Evolutionary conservation across 2,797 vertebrate species (phyloP).

Genomic region (Discoglossus pictus): DNA sequence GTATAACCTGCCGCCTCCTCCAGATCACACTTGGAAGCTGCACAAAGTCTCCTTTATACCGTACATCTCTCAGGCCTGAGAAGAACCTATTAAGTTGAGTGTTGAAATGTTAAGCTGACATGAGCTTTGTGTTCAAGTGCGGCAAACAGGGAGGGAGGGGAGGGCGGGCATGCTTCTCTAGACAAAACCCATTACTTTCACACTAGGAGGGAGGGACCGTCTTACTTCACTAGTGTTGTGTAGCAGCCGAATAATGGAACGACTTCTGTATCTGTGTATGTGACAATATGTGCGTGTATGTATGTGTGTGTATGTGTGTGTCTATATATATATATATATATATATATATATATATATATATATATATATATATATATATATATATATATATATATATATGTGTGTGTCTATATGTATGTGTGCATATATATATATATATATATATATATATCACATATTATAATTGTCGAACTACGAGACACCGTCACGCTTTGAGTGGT

Average conservation of each 20-base stretch:
- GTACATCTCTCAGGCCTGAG: constrained; percentile 63
- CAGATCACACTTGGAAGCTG: constrained; percentile 56
- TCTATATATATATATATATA: too few species aligned
- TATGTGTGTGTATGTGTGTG: background rate
- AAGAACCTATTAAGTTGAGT: constrained; percentile 64
- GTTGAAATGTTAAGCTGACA: constrained; percentile 64
- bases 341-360: too few species aligned
- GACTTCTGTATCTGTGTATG: too few species aligned
- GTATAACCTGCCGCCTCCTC: background rate
- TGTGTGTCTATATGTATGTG: too few species aligned
- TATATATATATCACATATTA: too few species aligned
- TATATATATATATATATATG: too few species aligned
- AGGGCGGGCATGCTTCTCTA: constrained; percentile 62
- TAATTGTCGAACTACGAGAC: too few species aligned
- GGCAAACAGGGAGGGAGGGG: constrained; percentile 57
- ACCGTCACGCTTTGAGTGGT: too few species aligned
- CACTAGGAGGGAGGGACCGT: constrained; percentile 60
- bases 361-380: too few species aligned
- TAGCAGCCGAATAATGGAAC: constrained; percentile 56
- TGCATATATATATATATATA: too few species aligned
- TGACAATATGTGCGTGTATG: too few species aligned
- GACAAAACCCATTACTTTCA: constrained; percentile 64
- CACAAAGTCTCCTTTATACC: constrained; percentile 65
- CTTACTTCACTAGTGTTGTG: constrained; percentile 58
- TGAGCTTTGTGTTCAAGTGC: constrained; percentile 54